A percentile compares a stretch with the other conserved stretches of the same genome.
Evolutionary conservation across 2,888 invertebrate genomes (phyloP).

Genomic region (Dryomyza anilis): DNA sequence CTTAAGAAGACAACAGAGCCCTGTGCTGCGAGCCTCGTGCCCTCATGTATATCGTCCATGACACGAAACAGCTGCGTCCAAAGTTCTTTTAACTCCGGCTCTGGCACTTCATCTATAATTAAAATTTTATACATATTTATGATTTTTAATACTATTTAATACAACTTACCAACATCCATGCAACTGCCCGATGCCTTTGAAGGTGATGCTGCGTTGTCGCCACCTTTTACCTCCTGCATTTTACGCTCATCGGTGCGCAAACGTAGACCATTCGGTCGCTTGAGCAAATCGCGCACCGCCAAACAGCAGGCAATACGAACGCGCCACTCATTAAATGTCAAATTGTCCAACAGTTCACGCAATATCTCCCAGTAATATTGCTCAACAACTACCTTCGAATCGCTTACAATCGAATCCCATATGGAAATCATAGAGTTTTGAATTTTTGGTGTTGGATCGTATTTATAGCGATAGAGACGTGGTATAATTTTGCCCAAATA

Average conservation of each 20-base stretch:
- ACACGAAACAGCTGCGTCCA: slow-evolving; percentile 87
- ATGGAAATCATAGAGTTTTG: slow-evolving; percentile 93
- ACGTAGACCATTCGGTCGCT: slow-evolving; percentile 63
- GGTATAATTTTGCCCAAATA: slow-evolving; percentile 87
- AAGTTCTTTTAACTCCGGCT: slow-evolving; percentile 57
- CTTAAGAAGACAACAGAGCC: slow-evolving; percentile 74
- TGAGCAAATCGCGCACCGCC: slow-evolving; percentile 82
- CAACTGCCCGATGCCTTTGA: slow-evolving; percentile 6
- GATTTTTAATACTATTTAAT: slow-evolving; percentile 13
- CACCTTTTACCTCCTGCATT: slow-evolving; percentile 8
- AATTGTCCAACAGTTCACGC: slow-evolving; percentile 77
- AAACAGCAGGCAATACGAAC: slow-evolving; percentile 90
- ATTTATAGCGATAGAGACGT: slow-evolving; percentile 80
- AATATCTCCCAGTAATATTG: slow-evolving; percentile 63
- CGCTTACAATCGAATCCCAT: slow-evolving; percentile 88
- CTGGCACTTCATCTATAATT: slow-evolving; percentile 51
- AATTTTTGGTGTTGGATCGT: slow-evolving; percentile 90
- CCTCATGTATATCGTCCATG: slow-evolving; percentile 94
- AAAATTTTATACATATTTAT: slow-evolving; percentile 3
- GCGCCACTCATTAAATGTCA: slow-evolving; percentile 86
- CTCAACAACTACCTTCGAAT: slow-evolving; percentile 79
- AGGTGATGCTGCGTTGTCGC: slow-evolving; percentile 11
- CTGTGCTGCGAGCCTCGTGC: slow-evolving; percentile 76
- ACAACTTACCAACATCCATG: slow-evolving; percentile 46
- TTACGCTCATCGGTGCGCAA: slow-evolving; percentile 53